Conservation (phyloP, 2,113 vertebrate genomes). For the Melanerpes formicivorus region DNA sequence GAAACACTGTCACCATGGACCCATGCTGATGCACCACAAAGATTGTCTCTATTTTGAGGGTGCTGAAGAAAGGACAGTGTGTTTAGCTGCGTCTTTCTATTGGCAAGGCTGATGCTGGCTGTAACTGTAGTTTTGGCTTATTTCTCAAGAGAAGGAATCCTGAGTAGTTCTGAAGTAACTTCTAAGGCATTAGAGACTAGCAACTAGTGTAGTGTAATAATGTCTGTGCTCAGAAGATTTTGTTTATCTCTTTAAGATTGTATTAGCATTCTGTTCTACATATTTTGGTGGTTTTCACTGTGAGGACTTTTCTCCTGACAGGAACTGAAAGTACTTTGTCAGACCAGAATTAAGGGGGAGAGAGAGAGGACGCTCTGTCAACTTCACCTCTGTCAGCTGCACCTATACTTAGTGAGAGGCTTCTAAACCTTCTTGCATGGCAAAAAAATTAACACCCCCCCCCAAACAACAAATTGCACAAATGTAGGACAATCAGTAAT, state of each 20-base stretch:
- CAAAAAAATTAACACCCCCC: not conserved
- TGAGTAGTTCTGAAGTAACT: not conserved
- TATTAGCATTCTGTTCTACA: not conserved
- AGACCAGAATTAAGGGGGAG: not conserved
- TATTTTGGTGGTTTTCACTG: not conserved
- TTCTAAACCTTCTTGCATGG: not conserved
- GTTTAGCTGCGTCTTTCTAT: not conserved
- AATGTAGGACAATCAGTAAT: rapidly evolving
- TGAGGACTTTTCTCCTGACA: not conserved
- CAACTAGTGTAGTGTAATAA: not conserved
- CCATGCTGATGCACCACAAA: no score
- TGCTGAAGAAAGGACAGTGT: not conserved
- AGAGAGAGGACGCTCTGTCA: not conserved
- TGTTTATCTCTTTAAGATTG: not conserved
- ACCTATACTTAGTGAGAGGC: not conserved
- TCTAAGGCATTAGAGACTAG: not conserved
- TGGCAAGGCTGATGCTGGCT: not conserved
- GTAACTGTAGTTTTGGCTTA: not conserved
- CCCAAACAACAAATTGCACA: not conserved
- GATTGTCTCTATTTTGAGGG: not conserved
- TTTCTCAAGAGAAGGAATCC: not conserved
- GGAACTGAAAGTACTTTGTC: not conserved
- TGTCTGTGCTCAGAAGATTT: not conserved
- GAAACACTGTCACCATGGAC: not conserved
- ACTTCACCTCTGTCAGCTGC: not conserved